A percentile compares a stretch with the other conserved stretches of the same genome.
phyloP scores from a whole-genome alignment of 1,140 invertebrate genomes.

The Drosophila leontia region DNA sequence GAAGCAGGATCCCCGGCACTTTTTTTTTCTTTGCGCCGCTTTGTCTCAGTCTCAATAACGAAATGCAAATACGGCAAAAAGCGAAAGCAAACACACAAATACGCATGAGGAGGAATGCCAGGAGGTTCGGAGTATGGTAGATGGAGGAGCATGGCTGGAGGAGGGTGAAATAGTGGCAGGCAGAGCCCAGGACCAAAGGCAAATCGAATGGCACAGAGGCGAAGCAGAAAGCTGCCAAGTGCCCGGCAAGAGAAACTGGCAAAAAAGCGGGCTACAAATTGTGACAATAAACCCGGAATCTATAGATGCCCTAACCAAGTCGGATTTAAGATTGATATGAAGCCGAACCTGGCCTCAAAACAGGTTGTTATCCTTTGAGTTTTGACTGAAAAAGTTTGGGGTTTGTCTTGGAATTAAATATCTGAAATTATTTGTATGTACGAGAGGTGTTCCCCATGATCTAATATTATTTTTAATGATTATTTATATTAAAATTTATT shows the following conservation, averaged over 20 bases:
- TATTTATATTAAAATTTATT: not conserved
- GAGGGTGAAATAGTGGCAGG: conserved; percentile 17
- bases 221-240: conserved; percentile 69
- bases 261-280: conserved; percentile 38
- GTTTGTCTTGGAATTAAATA: no score
- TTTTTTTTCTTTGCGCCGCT: conserved; percentile 51
- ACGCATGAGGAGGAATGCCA: conserved; percentile 45
- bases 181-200: conserved; percentile 37
- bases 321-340: conserved; percentile 2
- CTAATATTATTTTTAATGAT: not conserved
- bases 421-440: not conserved
- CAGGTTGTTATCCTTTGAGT: not conserved
- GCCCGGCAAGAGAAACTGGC: conserved; percentile 32
- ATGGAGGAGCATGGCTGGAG: not conserved
- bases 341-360: not conserved
- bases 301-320: conserved; percentile 29
- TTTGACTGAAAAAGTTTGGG: not conserved
- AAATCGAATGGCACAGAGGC: conserved; percentile 58
- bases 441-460: not conserved
- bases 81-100: conserved; percentile 81
- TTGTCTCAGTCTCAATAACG: conserved; percentile 83
- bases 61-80: conserved; percentile 82
- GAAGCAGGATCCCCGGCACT: conserved; percentile 29
- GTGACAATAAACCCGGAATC: conserved; percentile 17
- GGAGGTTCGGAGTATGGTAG: not conserved